These are phyloP conservation scores for Daboia siamensis DNA, from an alignment of 2,113 vertebrate species.

Conservation along the genomic window DNA sequence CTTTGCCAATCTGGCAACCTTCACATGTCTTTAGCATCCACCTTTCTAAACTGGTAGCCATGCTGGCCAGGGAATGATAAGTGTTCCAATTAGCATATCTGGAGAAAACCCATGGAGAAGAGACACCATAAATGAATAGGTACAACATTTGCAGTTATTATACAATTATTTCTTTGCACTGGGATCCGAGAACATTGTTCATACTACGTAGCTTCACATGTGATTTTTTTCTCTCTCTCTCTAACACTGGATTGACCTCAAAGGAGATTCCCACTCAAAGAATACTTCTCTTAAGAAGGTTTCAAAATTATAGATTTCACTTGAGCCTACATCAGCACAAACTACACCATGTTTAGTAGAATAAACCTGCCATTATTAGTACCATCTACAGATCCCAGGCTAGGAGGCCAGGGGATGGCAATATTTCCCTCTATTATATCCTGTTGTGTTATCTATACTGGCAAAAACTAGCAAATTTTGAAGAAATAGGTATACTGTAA, in stretches of 20 bases:
- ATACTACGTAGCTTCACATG: not conserved
- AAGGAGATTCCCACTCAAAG: not conserved
- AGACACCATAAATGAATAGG: constrained; percentile 48
- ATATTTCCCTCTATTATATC: not conserved
- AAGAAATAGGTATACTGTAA: not conserved
- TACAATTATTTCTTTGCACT: constrained; percentile 29
- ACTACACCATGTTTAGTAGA: not conserved
- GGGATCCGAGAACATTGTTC: not conserved
- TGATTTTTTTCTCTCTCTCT: not conserved
- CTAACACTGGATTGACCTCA: not conserved
- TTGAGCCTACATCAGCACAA: not conserved
- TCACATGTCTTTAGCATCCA: not conserved
- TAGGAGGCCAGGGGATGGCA: not conserved
- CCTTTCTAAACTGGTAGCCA: not conserved
- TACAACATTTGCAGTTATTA: constrained; percentile 58
- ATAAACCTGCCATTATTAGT: not conserved
- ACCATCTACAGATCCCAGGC: not conserved
- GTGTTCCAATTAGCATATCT: not conserved
- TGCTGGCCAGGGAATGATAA: not conserved
- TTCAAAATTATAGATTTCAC: not conserved
- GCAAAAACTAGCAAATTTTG: not conserved
- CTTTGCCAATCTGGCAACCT: not conserved
- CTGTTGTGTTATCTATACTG: not conserved
- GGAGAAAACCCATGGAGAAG: constrained; percentile 20
- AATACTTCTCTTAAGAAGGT: not conserved